Percentiles rank a stretch among this genome's conserved stretches.
Evolutionary conservation across 1,140 invertebrate genomes (phyloP).

Genomic region (Trachymyrmex cornetzi): DNA sequence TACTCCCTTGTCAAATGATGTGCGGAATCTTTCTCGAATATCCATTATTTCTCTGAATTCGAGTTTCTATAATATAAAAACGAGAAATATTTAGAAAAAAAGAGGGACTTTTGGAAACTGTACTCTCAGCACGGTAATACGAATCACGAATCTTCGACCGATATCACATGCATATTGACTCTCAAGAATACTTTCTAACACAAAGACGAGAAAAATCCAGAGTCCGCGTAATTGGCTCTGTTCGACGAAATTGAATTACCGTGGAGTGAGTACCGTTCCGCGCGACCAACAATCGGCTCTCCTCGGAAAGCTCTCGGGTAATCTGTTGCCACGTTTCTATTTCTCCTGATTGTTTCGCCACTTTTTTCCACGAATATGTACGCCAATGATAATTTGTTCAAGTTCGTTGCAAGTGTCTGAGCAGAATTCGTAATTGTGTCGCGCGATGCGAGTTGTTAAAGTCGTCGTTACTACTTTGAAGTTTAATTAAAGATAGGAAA

Average conservation of each 20-base stretch:
- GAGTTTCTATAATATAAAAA: conserved; percentile 11
- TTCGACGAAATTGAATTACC: conserved; percentile 64
- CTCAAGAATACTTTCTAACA: background rate
- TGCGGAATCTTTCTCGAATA: conserved; percentile 20
- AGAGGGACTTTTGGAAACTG: conserved; percentile 61
- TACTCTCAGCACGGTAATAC: conserved; percentile 64
- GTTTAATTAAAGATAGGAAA: background rate
- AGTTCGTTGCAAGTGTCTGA: background rate
- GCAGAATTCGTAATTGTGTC: conserved; percentile 20
- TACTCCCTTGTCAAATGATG: conserved; percentile 66
- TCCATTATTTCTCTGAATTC: conserved; percentile 28
- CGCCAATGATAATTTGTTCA: conserved; percentile 34
- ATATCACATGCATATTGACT: background rate
- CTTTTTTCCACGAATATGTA: conserved; percentile 35
- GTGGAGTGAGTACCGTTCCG: conserved; percentile 55
- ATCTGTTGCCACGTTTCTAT: conserved; percentile 26
- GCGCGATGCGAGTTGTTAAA: background rate
- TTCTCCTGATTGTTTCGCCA: conserved; percentile 37
- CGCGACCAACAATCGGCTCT: conserved; percentile 68
- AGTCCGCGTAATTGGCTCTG: conserved; percentile 9
- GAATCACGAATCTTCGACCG: conserved; percentile 7
- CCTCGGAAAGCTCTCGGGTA: conserved; percentile 11
- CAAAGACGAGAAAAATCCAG: conserved; percentile 17
- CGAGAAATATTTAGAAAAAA: background rate
- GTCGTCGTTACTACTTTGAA: background rate